Percentiles rank a stretch among this genome's conserved stretches.
phyloP scores from a whole-genome alignment of 2,113 vertebrate genomes.

The Psettodes erumei region DNA sequence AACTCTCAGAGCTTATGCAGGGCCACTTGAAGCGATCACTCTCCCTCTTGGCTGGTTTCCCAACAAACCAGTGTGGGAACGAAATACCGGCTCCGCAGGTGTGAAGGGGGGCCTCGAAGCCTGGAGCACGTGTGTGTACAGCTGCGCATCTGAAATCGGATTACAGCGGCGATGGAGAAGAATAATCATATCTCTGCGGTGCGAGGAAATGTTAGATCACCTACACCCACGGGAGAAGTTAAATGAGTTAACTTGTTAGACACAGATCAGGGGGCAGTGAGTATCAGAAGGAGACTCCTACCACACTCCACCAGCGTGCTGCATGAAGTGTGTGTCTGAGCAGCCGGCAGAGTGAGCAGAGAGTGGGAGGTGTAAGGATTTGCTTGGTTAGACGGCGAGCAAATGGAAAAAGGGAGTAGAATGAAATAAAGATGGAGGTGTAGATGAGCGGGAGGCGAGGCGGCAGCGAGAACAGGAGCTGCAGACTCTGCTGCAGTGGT shows the following conservation, averaged over 20 bases:
- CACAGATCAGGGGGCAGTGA: not conserved
- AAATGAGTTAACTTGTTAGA: conserved; percentile 14
- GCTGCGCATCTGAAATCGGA: conserved; percentile 2
- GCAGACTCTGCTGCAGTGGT: conserved; percentile 37
- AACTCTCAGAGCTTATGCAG: not conserved
- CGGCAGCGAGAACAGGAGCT: conserved; percentile 22
- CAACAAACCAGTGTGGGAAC: not conserved
- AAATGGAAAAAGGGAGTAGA: conserved; percentile 40
- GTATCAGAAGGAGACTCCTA: not conserved
- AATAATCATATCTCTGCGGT: not conserved
- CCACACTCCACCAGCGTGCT: not conserved
- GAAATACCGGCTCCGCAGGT: not conserved
- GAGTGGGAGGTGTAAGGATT: conserved; percentile 28
- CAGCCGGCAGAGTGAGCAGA: not conserved
- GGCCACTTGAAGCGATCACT: too few relatives aligned
- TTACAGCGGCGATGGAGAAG: not conserved
- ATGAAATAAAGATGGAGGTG: conserved; percentile 47
- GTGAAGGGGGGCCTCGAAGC: not conserved
- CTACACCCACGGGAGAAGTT: not conserved
- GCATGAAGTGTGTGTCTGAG: not conserved
- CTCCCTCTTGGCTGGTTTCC: not conserved
- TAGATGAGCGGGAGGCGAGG: conserved; percentile 43
- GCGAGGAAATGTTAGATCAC: conserved; percentile 4
- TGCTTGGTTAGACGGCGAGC: conserved; percentile 1
- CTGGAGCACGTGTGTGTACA: not conserved